Evolutionary conservation across 2,888 invertebrate species (phyloP).

Genomic region (Drosophila niveifrons): DNA sequence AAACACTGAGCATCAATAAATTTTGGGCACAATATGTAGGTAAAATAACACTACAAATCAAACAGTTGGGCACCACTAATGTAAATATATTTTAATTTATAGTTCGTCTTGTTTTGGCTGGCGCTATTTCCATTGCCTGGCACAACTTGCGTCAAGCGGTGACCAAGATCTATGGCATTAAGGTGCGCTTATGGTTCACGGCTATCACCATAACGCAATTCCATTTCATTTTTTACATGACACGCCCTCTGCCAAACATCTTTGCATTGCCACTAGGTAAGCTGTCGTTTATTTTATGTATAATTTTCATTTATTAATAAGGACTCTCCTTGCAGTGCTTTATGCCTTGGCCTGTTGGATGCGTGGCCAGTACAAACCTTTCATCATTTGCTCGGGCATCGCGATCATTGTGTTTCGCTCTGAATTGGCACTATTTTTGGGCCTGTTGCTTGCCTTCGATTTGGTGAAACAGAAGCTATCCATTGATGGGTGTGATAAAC

Average conservation of each 20-base stretch:
- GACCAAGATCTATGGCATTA: slow-evolving; percentile 91
- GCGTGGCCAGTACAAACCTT: slow-evolving; percentile 90
- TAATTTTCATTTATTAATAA: not conserved
- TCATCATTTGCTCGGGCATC: slow-evolving; percentile 94
- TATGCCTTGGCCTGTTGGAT: slow-evolving; percentile 95
- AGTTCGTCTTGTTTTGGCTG: slow-evolving; percentile 94
- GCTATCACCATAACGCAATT: slow-evolving; percentile 96
- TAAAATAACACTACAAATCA: slow-evolving; percentile 82
- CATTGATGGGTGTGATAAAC: slow-evolving; percentile 87
- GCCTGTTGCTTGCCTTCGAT: slow-evolving; percentile 93
- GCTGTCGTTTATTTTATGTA: slow-evolving; percentile 41
- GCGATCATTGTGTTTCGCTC: slow-evolving; percentile 95
- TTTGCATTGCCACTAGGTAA: slow-evolving; percentile 96
- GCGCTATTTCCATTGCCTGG: slow-evolving; percentile 91
- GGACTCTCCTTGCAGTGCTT: slow-evolving; percentile 89
- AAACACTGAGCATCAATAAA: slow-evolving; percentile 91
- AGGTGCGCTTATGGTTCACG: slow-evolving; percentile 93
- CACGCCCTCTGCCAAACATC: slow-evolving; percentile 97
- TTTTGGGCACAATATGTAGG: slow-evolving; percentile 96
- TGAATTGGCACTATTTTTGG: slow-evolving; percentile 94
- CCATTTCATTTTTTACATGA: slow-evolving; percentile 98
- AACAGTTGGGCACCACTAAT: not conserved
- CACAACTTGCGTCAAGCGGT: slow-evolving; percentile 91
- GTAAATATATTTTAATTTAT: slow-evolving; percentile 82
- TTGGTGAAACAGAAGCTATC: slow-evolving; percentile 90